Base-by-base conservation (phyloP, 2,888 invertebrate species). In the Plebejus anna region DNA sequence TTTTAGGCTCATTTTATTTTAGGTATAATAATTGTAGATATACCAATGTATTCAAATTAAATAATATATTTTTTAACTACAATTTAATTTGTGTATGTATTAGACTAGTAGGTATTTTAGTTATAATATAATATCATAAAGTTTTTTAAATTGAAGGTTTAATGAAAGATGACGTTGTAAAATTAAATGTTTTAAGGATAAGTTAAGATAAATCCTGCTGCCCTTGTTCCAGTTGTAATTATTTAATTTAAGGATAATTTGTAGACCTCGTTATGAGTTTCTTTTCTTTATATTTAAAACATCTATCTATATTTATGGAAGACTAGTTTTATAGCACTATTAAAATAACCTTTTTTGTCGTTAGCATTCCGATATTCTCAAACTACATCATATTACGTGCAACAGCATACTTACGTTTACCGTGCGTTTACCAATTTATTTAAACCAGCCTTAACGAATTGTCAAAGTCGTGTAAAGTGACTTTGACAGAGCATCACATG, bases 401-500 rank as follows among this genome's bases (percentile, higher is more conserved):
- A 55, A 55, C 13, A 55, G 55, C 55, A 55, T 55, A 16, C 55
- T 51, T n/a, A 59, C 1, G 61, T 32, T 66, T 22, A 22, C 22
- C 22, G 22, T 22, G 22, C 22, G 22, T 22, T 22, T 13, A 32
- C 32, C 16, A 13, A 13, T 66, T 28, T 28, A 66, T 32, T 28
- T 66, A 66, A 32, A 32, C 11, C 28, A 66, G 13, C 66, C 5
- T 22, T 32, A 66, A 16, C 32, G 4, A 13, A 61, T 66, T 66
- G 66, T 36, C 36, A 66, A 66, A 66, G 66, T 66, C 66, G 32
- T 36, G 32, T 36, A 66, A 66, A 66, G 66, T 66, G 66, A 66
- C 32, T 32, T 36, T 66, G 66, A 66, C 66, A 36, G 66, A 66
- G 13, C 32, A 28, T 66, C 66, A 66, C 32, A 32, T 66, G 61